Base-by-base conservation (phyloP, 2,113 vertebrate genomes). In the Toxotes chatareus region DNA sequence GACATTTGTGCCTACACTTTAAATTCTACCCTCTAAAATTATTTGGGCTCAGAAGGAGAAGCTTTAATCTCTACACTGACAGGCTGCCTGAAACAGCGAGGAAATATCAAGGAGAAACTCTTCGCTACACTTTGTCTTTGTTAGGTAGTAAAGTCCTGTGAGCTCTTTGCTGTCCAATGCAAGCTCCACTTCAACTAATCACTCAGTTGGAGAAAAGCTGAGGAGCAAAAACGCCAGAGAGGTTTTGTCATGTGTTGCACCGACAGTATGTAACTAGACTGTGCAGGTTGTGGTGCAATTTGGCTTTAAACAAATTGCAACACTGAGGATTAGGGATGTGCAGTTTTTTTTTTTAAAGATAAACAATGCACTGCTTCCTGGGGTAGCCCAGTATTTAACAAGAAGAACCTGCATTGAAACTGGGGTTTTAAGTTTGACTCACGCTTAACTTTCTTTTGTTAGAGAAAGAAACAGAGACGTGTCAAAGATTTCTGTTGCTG, bases 1-100 rank as follows among this genome's bases (percentile, higher is more conserved):
- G 86, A 88, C 76, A 76, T 78, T 86, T 87, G 64, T 87, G 89
- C 89, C 74, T 69, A 90, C 69, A 8, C 56, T 13, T 40, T 73
- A 55, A 56, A 75, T 23, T 70, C 34, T 6, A 21, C 5, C 21
- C 53, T 57, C 61, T 62, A 3, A 65, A 66, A 34, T 61, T 19
- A 70, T 65, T 70, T 56, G 64, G 65, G 51, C 38, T 57, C 16
- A 23, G 49, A 70, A 65, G 7, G 49, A 79, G 21, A 86, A 57
- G 72, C 76, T 86, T 87, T 89, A 46, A 87, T 89, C 86, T 88
- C 46, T 10, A 27, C 67, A 19, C 61, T 44, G 86, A 83, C 46
- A 70, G 80, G 31, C 5, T 23, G 72, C 57, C 60, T 23, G 16
- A 57, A 36, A 69, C n/a, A 62, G 68, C 11, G 27, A 55, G 14